Evolutionary conservation across 2,113 vertebrate genomes (phyloP), one percentile per base, ranked within the genome.

Genomic region (Colius striatus): DNA sequence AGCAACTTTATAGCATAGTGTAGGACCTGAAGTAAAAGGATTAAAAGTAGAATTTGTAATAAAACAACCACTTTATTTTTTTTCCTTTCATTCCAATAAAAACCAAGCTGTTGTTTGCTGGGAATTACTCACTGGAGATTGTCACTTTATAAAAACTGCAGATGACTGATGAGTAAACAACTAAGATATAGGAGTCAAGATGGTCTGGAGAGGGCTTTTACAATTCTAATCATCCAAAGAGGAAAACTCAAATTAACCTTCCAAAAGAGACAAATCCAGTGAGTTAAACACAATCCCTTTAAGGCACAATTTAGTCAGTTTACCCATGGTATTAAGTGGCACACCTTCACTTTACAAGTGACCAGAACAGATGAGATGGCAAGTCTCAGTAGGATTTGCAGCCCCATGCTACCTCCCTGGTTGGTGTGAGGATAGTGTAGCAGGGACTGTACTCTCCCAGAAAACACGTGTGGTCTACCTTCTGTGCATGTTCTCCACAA

Each of bases 251-350:
- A 48, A 32, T 38, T 8, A 51, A 8, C 48, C 48, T 18, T 45
- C 29, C 70, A 57, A 55, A 60, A 78, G 27, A 53, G 75, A 34
- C 8, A 54, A 25, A 41, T n/a, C n/a, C 1, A 57, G 13, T 6
- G 21, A 57, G 45, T 16, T 78, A 79, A 83, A n/a, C 29, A 15
- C 25, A 11, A 26, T 1, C 38, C 14, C 20, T 90, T 51, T 9
- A 77, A 90, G 30, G 43, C 38, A 65, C 32, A 30, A 51, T 16
- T 13, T 10, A 7, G 23, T 53, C 30, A 5, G 36, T 67, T 58
- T 50, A 58, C 19, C 51, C 54, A 17, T 0, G 0, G 11, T 16
- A 57, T 57, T 9, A 27, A 0, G 4, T 65, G 32, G 45, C 47
- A 48, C 30, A 77, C 4, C 5, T 36, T 66, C 4, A 0, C 61